Percentiles rank a stretch among this genome's conserved stretches.
phyloP scores from a whole-genome alignment of 2,113 vertebrate species.

The Corapipo altera region DNA sequence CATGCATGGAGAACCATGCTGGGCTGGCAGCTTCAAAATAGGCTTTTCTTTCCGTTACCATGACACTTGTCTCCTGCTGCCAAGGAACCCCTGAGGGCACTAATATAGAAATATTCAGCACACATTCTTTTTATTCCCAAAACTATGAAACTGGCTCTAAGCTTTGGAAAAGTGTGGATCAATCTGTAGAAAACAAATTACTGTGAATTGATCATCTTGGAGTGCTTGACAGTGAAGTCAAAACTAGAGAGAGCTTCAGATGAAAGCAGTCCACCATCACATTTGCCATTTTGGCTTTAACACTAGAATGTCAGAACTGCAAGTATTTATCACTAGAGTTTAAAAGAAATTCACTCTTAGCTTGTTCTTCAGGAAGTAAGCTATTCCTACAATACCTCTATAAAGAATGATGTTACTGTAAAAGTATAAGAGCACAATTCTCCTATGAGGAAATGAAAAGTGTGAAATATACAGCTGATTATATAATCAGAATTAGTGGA shows the following conservation, averaged over 20 bases:
- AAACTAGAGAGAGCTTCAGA: neutral
- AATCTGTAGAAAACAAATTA: neutral
- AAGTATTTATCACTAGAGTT: neutral
- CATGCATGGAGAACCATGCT: neutral
- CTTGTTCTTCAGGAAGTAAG: neutral
- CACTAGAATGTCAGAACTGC: neutral
- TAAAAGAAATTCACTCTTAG: neutral
- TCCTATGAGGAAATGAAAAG: neutral
- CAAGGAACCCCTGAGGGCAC: neutral
- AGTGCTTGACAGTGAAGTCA: neutral
- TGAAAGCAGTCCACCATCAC: neutral
- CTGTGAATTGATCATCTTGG: neutral
- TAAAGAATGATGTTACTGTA: neutral
- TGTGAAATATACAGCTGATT: neutral
- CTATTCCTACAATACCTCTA: neutral
- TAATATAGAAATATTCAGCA: neutral
- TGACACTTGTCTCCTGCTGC: neutral
- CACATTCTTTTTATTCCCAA: neutral
- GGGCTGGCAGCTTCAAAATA: neutral
- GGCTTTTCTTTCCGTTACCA: constrained; percentile 12
- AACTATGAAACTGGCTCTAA: neutral
- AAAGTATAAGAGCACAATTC: neutral
- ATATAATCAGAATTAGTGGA: neutral
- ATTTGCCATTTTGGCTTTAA: neutral
- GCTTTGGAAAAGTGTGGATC: neutral